These are phyloP conservation scores for Cartodere bifasciata DNA, from an alignment of 2,888 invertebrate species.

Conservation along the genomic window DNA sequence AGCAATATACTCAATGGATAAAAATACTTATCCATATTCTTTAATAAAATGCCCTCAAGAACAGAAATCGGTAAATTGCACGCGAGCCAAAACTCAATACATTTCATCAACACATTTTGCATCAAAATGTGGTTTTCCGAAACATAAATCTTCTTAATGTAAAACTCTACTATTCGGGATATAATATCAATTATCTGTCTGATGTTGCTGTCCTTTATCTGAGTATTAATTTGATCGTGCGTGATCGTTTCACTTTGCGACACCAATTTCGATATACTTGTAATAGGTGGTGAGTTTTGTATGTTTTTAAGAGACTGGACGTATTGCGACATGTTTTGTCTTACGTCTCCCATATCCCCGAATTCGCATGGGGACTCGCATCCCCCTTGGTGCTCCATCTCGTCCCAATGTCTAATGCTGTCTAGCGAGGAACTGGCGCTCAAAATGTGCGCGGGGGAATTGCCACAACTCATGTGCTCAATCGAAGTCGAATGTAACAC, in stretches of 20 bases:
- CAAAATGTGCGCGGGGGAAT: constrained; percentile 28
- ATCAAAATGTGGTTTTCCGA: constrained; percentile 36
- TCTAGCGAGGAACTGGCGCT: constrained; percentile 34
- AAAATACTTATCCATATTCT: constrained; percentile 37
- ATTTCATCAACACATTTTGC: constrained; percentile 35
- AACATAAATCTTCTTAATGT: constrained; percentile 30
- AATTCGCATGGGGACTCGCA: constrained; percentile 32
- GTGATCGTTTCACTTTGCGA: constrained; percentile 14
- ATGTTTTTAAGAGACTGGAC: constrained; percentile 29
- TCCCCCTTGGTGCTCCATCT: constrained; percentile 34
- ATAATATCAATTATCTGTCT: constrained; percentile 26
- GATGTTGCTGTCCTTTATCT: constrained; percentile 27
- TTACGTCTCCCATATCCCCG: constrained; percentile 27
- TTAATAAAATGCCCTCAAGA: constrained; percentile 31
- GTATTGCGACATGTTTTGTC: constrained; percentile 30
- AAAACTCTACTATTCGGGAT: constrained; percentile 32
- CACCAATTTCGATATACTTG: constrained; percentile 27
- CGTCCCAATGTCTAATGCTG: constrained; percentile 35
- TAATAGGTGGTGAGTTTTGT: constrained; percentile 24
- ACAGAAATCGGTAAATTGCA: constrained; percentile 31
- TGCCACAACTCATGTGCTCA: constrained; percentile 13
- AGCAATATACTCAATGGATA: constrained; percentile 34
- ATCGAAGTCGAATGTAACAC: constrained; percentile 16
- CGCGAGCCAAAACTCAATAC: constrained; percentile 35
- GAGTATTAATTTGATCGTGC: constrained; percentile 9